Percentiles rank a stretch among this genome's conserved stretches.
Conservation (phyloP, 2,797 vertebrate genomes). For the Schizopygopsis malacanthus region DNA sequence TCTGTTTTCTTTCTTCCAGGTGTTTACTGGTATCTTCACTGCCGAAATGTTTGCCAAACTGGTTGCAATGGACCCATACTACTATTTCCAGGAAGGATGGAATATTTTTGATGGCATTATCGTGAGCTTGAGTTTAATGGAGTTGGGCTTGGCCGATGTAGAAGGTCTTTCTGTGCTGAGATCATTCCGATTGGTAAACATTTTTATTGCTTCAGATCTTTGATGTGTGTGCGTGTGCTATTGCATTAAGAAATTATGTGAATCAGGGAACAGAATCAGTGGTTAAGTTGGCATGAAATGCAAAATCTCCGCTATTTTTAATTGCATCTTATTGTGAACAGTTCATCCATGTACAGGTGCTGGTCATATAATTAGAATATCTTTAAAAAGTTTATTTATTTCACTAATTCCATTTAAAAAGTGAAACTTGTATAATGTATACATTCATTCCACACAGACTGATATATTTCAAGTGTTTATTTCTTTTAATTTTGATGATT, state of each 20-base stretch:
- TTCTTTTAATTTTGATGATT: too few relatives aligned
- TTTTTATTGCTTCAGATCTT: conserved; percentile 25
- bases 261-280: conserved; percentile 6
- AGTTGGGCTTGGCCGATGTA: conserved; percentile 91
- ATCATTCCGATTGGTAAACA: conserved; percentile 95
- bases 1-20: conserved; percentile 74
- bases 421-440: too few relatives aligned
- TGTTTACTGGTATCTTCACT: conserved; percentile 99
- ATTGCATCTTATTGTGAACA: not conserved
- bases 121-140: conserved; percentile 97
- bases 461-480: too few relatives aligned
- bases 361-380: too few relatives aligned
- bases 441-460: too few relatives aligned
- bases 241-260: not conserved
- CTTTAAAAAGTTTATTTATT: too few relatives aligned
- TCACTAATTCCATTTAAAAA: too few relatives aligned
- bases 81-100: conserved; percentile 99
- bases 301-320: not conserved
- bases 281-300: not conserved
- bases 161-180: conserved; percentile 97
- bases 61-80: conserved; percentile 98
- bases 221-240: not conserved
- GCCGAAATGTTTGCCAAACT: conserved; percentile 99
- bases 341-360: not conserved
- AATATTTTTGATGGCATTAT: conserved; percentile 99